These are phyloP conservation scores for Microcebus griseorufus DNA, from an alignment of 2,113 vertebrate genomes.

Conservation along the genomic window DNA sequence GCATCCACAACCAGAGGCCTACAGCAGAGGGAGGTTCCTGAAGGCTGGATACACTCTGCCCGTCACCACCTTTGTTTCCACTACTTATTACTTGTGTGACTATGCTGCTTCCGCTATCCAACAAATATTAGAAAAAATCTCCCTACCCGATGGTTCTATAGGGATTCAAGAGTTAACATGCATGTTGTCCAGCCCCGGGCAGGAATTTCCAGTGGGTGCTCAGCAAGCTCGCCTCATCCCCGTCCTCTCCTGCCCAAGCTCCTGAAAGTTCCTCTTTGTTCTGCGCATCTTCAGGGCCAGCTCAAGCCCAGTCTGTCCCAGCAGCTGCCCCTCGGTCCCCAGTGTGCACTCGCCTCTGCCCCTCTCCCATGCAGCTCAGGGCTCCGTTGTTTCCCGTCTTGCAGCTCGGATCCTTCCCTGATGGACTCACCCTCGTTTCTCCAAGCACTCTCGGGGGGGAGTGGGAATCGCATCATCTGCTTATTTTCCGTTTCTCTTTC, in stretches of 20 bases:
- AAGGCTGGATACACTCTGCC: not conserved
- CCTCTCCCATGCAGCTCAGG: too few relatives aligned
- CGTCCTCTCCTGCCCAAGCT: not conserved
- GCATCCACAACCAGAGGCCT: not conserved
- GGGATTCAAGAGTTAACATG: too few relatives aligned
- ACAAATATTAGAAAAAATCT: not conserved
- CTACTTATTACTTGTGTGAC: not conserved
- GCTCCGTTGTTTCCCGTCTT: rapidly evolving
- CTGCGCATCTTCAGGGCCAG: rapidly evolving
- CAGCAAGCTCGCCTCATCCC: rapidly evolving
- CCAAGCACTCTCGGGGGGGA: rapidly evolving
- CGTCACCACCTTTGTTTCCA: not conserved
- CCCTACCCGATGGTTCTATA: rapidly evolving
- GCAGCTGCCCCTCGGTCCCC: not conserved
- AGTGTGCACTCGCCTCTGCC: rapidly evolving
- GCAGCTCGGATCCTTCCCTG: rapidly evolving
- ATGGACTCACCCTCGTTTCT: not conserved
- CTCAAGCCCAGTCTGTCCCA: too few relatives aligned
- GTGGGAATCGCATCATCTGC: not conserved
- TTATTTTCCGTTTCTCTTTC: not conserved
- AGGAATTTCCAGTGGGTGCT: not conserved
- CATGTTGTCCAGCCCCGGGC: too few relatives aligned
- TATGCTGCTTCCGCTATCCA: not conserved
- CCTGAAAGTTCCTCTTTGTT: not conserved
- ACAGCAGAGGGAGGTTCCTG: rapidly evolving